Percentiles rank a stretch among this genome's conserved stretches.
Evolutionary conservation across 2,797 vertebrate genomes (phyloP).

Genomic region (Pelobates cultripes): DNA sequence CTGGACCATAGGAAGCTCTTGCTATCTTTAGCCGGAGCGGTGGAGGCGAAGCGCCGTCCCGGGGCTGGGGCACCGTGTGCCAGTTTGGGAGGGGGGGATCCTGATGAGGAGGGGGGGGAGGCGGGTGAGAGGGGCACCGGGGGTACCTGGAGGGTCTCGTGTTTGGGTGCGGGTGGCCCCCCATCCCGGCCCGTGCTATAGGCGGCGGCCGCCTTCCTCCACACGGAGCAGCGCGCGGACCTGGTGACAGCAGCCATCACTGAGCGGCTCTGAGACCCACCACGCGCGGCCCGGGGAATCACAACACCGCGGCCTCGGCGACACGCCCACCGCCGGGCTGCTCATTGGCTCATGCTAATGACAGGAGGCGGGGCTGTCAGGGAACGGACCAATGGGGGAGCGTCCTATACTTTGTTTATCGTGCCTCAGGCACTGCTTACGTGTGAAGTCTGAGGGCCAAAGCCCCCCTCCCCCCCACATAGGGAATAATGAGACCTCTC

Average conservation of each 20-base stretch:
- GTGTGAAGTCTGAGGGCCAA: background rate
- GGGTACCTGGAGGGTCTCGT: no score
- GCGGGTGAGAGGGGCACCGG: slow-evolving; percentile 7
- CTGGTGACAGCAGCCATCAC: slow-evolving; percentile 32
- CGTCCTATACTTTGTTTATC: background rate
- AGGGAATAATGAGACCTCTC: no score
- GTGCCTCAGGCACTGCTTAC: background rate
- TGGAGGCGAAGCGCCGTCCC: slow-evolving; percentile 64
- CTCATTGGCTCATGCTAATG: background rate
- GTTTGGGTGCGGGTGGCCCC: background rate
- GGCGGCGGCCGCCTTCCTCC: background rate
- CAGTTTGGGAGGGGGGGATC: slow-evolving; percentile 34
- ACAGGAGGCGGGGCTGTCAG: background rate
- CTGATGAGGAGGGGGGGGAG: slow-evolving; percentile 46
- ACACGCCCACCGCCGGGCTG: background rate
- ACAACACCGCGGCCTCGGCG: background rate
- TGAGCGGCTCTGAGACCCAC: background rate
- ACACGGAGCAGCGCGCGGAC: background rate
- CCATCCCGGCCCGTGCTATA: slow-evolving; percentile 23
- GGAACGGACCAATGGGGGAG: background rate
- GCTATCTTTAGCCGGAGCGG: slow-evolving; percentile 60
- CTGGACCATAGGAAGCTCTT: slow-evolving; percentile 70
- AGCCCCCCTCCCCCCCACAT: no score
- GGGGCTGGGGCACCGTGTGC: slow-evolving; percentile 32
- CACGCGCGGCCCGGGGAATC: background rate